Conservation (phyloP, 2,113 vertebrate species). For the mouse (Mus musculus) region DNA sequence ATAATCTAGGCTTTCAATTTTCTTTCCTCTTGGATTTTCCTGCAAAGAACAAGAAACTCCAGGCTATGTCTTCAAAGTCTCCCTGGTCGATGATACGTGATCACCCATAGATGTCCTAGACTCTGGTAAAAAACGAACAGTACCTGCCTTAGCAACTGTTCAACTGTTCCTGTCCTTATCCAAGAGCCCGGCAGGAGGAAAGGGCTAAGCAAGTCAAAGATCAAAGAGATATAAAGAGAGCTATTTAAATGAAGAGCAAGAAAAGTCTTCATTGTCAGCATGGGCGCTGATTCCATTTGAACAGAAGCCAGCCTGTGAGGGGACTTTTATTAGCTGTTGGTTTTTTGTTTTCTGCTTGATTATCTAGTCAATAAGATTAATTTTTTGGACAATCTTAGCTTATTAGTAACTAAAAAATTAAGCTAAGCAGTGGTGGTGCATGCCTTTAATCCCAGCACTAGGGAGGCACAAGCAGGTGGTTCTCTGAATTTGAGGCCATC, state of each 20-base stretch:
- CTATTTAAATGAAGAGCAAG: background rate
- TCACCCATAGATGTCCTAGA: background rate
- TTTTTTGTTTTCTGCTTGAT: background rate
- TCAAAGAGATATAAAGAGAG: conserved; percentile 12
- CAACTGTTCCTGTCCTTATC: background rate
- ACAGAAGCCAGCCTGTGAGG: background rate
- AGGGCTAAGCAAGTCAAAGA: background rate
- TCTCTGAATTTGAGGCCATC: background rate
- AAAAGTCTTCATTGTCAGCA: background rate
- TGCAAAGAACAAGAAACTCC: background rate
- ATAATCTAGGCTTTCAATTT: background rate
- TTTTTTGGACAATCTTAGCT: conserved; percentile 8
- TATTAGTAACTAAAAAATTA: conserved; percentile 16
- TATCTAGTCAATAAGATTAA: background rate
- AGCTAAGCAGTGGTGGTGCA: too few relatives aligned
- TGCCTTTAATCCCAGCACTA: background rate
- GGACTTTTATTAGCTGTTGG: background rate
- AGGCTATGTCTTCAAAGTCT: background rate
- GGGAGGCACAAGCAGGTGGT: background rate
- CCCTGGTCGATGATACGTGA: background rate
- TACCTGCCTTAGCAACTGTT: background rate
- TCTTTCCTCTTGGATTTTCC: conserved; percentile 3
- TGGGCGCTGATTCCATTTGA: background rate
- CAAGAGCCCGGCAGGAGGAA: background rate
- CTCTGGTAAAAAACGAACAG: background rate